A percentile compares a stretch with the other conserved stretches of the same genome.
These are phyloP conservation scores for Cecropterus lyciades DNA, from an alignment of 1,140 invertebrate species.

Conservation along the genomic window DNA sequence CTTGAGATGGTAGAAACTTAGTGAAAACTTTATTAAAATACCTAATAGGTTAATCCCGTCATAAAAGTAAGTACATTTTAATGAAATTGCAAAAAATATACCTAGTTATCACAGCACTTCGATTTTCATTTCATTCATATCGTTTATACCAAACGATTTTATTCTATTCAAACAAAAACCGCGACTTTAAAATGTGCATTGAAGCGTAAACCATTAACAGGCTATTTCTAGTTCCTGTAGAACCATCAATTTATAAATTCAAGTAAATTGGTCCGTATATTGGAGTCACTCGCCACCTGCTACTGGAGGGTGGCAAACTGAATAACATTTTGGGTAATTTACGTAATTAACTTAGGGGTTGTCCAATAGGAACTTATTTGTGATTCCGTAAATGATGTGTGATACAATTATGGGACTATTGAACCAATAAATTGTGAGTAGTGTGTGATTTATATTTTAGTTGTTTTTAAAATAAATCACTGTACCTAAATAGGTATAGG, in stretches of 20 bases:
- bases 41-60: too few relatives aligned
- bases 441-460: conserved; percentile 2
- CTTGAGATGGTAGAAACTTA: too few relatives aligned
- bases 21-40: too few relatives aligned
- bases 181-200: not conserved
- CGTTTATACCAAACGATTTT: too few relatives aligned
- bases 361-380: conserved; percentile 33
- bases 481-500: too few relatives aligned
- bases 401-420: conserved; percentile 36
- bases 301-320: conserved; percentile 32
- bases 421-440: conserved; percentile 14
- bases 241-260: conserved; percentile 28
- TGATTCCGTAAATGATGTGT: conserved; percentile 44
- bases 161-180: too few relatives aligned
- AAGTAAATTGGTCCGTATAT: conserved; percentile 35
- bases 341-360: conserved; percentile 43
- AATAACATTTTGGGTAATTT: conserved; percentile 44
- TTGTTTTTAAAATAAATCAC: too few relatives aligned
- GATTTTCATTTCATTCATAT: too few relatives aligned
- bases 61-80: too few relatives aligned
- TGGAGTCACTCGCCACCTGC: conserved; percentile 35
- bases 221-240: not conserved
- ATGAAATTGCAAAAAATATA: too few relatives aligned
- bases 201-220: not conserved
- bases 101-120: too few relatives aligned